Conservation (phyloP, 2,888 invertebrate genomes). For the Drosophila quinaria region DNA sequence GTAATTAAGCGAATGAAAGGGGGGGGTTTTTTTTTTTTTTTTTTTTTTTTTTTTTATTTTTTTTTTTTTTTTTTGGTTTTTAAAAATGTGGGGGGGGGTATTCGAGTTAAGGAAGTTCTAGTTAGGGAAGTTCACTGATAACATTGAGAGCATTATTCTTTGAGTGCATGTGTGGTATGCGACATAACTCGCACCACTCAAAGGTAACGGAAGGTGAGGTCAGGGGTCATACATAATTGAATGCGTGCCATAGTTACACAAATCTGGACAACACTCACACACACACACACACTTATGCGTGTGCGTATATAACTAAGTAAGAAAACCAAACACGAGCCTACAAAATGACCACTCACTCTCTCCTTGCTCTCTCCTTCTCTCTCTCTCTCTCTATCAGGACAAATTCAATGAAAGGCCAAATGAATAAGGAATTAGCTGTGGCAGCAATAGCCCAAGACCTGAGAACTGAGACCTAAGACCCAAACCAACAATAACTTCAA, state of each 20-base stretch:
- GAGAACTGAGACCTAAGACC: conserved; percentile 3
- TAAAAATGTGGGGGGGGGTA: no score
- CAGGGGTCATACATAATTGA: conserved; percentile 62
- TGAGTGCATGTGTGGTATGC: conserved; percentile 8
- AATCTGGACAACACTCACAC: conserved; percentile 47
- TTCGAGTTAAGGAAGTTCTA: no score
- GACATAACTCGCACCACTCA: conserved; percentile 8
- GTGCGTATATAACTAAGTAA: conserved; percentile 17
- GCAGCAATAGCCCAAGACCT: conserved; percentile 45
- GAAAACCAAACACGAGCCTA: conserved; percentile 44
- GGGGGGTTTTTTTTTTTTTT: no score
- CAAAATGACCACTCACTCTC: conserved; percentile 32
- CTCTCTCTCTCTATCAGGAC: conserved; percentile 1
- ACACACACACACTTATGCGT: conserved; percentile 11
- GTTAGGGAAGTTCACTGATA: no score
- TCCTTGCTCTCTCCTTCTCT: not conserved
- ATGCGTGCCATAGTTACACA: conserved; percentile 64
- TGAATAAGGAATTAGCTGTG: conserved; percentile 75
- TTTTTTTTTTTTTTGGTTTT: no score
- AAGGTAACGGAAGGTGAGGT: conserved; percentile 17
- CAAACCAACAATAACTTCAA: not conserved
- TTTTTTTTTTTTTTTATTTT: no score
- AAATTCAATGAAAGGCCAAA: conserved; percentile 63
- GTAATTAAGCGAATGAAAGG: no score
- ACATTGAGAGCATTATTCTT: no score